Conservation (phyloP, 2,888 invertebrate genomes). For the Apantesis nais region DNA sequence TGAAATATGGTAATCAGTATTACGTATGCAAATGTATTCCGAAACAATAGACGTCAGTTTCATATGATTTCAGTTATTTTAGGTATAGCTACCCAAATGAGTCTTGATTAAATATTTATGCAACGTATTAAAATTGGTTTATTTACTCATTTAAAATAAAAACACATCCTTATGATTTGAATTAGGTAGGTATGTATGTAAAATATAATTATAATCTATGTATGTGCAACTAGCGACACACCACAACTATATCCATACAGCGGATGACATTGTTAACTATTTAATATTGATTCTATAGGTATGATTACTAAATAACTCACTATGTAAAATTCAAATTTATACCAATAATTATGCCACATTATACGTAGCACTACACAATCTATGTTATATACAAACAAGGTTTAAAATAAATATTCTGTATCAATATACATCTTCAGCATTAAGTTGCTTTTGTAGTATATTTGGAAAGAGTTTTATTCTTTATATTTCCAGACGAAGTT, state of each 20-base stretch:
- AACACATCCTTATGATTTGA: neutral
- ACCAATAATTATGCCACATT: neutral
- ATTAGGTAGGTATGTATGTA: no score
- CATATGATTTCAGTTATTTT: conserved; percentile 40
- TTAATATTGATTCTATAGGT: neutral
- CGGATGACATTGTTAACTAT: no score
- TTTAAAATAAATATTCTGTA: neutral
- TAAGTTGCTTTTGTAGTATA: neutral
- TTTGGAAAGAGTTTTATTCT: neutral
- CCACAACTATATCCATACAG: no score
- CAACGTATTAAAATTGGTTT: neutral
- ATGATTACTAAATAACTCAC: no score
- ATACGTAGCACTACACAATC: neutral
- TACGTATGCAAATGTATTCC: conserved; percentile 52
- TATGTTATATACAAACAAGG: neutral
- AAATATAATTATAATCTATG: no score
- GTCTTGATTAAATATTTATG: neutral
- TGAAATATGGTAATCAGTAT: conserved; percentile 52
- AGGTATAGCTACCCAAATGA: neutral
- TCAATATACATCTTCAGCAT: neutral
- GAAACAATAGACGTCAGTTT: conserved; percentile 37
- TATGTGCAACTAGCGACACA: no score
- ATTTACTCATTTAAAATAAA: neutral
- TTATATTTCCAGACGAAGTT: neutral
- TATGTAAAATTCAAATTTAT: no score